Evolutionary conservation across 2,113 vertebrate genomes (phyloP).

Genomic region (Hippoglossus stenolepis): DNA sequence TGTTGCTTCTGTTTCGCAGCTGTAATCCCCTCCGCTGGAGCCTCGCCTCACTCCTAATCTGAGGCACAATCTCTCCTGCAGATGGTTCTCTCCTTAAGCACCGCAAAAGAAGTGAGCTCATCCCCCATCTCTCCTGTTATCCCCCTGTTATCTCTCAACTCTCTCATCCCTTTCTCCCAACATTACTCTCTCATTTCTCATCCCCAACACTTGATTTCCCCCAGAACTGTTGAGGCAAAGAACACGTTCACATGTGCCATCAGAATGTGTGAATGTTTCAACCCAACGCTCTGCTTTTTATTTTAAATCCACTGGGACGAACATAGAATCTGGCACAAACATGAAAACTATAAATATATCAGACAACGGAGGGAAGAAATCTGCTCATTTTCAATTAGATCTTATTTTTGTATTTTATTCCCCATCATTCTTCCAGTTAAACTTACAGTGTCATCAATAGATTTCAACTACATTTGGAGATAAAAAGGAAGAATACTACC

Average conservation of each 20-base stretch:
- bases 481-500: background rate
- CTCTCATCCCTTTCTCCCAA: conserved; percentile 45
- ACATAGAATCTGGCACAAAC: background rate
- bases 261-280: no score
- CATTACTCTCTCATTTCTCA: conserved; percentile 65
- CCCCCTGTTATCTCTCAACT: conserved; percentile 55
- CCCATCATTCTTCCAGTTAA: no score
- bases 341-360: no score
- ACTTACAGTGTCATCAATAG: no score
- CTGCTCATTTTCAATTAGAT: no score
- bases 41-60: conserved; percentile 83
- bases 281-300: no score
- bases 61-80: conserved; percentile 87
- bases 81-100: conserved; percentile 89
- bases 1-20: conserved; percentile 67
- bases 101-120: conserved; percentile 84
- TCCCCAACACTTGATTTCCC: conserved; percentile 28
- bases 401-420: no score
- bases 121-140: conserved; percentile 76
- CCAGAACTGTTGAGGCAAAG: conserved; percentile 3
- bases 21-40: conserved; percentile 76
- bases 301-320: no score
- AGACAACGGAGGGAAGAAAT: no score
- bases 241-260: no score
- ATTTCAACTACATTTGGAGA: background rate